Percentiles rank a stretch among this genome's conserved stretches.
phyloP scores from a whole-genome alignment of 2,888 invertebrate genomes.

The Zele albiditarsus region DNA sequence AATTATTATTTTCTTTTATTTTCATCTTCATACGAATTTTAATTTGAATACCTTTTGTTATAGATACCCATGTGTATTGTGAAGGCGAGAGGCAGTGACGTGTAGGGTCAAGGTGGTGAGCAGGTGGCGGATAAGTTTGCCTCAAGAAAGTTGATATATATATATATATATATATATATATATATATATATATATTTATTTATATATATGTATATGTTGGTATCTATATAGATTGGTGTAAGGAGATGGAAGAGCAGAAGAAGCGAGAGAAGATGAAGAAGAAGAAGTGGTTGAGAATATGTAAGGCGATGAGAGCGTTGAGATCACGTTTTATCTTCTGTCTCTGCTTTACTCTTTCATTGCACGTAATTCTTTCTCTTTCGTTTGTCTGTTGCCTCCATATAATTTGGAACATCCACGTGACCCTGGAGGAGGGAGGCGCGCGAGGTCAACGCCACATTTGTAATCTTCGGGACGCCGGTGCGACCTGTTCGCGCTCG shows the following conservation, averaged over 20 bases:
- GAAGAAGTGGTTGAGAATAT: conserved; percentile 13
- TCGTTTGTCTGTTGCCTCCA: conserved; percentile 52
- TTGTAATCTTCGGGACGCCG: conserved; percentile 68
- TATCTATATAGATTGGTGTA: neutral
- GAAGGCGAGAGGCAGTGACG: conserved; percentile 30
- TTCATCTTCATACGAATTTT: neutral
- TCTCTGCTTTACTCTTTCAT: neutral
- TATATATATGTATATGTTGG: neutral
- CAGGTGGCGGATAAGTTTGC: conserved; percentile 45
- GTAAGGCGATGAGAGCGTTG: conserved; percentile 40
- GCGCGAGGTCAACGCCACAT: conserved; percentile 67
- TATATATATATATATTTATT: neutral
- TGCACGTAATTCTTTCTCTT: neutral
- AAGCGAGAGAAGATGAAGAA: conserved; percentile 16
- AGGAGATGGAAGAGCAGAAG: conserved; percentile 2
- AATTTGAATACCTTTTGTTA: conserved; percentile 19
- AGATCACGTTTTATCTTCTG: conserved; percentile 61
- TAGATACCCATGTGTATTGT: conserved; percentile 4
- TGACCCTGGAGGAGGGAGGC: conserved; percentile 65
- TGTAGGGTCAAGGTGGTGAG: conserved; percentile 42
- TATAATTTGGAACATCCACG: conserved; percentile 70
- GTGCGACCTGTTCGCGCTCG: conserved; percentile 68
- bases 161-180: neutral
- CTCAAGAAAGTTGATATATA: conserved; percentile 21
- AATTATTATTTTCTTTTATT: neutral